Evolutionary conservation across 1,140 invertebrate genomes (phyloP).

Genomic region (Cotesia typhae): DNA sequence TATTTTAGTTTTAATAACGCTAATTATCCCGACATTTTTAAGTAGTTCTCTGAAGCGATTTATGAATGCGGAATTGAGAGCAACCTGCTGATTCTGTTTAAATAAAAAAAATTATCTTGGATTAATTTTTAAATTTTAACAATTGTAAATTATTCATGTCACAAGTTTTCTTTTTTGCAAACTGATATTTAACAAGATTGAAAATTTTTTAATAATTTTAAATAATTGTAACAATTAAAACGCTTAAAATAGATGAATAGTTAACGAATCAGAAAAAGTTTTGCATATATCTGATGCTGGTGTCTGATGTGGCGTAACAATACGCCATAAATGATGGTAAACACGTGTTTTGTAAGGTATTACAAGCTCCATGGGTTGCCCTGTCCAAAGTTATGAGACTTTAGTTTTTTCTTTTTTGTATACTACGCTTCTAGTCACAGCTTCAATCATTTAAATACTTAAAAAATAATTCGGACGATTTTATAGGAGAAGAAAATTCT

Average conservation of each 20-base stretch:
- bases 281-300: constrained; percentile 32
- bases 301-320: constrained; percentile 44
- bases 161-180: too few relatives aligned
- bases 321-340: constrained; percentile 53
- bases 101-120: too few relatives aligned
- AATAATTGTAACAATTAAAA: background rate
- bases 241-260: background rate
- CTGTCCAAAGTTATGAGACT: background rate
- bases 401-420: background rate
- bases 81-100: too few relatives aligned
- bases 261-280: background rate
- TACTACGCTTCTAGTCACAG: background rate
- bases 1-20: background rate
- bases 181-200: too few relatives aligned
- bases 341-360: constrained; percentile 54
- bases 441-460: background rate
- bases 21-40: too few relatives aligned
- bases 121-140: too few relatives aligned
- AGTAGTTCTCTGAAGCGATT: too few relatives aligned
- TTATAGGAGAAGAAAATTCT: too few relatives aligned
- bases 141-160: too few relatives aligned
- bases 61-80: too few relatives aligned
- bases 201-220: too few relatives aligned
- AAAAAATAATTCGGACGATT: too few relatives aligned
- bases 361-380: constrained; percentile 42